A percentile compares a stretch with the other conserved stretches of the same genome.
Evolutionary conservation across 1,140 invertebrate species (phyloP).

Genomic region (Caenorhabditis tropicalis): DNA sequence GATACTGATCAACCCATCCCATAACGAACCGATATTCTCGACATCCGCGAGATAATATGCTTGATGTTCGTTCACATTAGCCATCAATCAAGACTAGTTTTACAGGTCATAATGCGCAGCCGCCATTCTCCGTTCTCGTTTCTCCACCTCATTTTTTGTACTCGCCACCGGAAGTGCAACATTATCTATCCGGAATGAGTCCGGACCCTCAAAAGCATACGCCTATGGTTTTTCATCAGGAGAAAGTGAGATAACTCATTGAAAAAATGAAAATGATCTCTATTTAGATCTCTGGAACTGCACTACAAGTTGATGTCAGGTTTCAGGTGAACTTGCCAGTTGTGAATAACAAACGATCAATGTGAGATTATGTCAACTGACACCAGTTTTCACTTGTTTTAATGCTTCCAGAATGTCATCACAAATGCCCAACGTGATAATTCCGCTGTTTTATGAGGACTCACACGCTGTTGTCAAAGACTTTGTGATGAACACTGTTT

Average conservation of each 20-base stretch:
- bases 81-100: not conserved
- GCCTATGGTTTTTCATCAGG: constrained; percentile 51
- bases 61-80: not conserved
- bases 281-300: constrained; percentile 49
- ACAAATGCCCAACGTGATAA: not conserved
- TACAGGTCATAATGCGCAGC: constrained; percentile 31
- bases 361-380: not conserved
- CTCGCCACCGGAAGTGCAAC: constrained; percentile 38
- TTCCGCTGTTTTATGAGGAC: not conserved
- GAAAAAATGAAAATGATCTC: not conserved
- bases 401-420: constrained; percentile 17
- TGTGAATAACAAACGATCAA: not conserved
- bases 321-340: constrained; percentile 52
- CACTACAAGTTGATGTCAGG: constrained; percentile 48
- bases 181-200: constrained; percentile 44
- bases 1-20: not conserved
- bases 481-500: not conserved
- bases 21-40: not conserved
- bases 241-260: constrained; percentile 16
- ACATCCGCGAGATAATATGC: constrained; percentile 9
- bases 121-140: constrained; percentile 52
- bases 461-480: not conserved
- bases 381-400: not conserved
- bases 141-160: constrained; percentile 53
- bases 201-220: constrained; percentile 42